Evolutionary conservation across 2,888 invertebrate species (phyloP), one percentile per base, ranked within the genome.

Genomic region (Heteromyza rotundicornis): DNA sequence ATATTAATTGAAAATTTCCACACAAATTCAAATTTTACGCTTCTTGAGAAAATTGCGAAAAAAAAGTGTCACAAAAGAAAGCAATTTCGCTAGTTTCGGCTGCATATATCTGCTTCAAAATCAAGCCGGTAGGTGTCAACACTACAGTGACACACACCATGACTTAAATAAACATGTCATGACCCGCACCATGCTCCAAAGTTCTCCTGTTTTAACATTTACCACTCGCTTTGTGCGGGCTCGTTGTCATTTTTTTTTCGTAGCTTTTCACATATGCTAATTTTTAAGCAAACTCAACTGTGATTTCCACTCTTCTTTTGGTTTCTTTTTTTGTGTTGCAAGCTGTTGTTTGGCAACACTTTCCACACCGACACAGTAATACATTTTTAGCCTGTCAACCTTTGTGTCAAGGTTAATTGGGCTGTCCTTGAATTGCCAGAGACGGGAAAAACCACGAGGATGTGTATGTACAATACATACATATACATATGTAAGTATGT

Each of bases 1-100:
- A 74, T 74, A 75, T 74, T 74, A 74, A 74, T 74, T 74, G 74
- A 74, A 74, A 75, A 74, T 74, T 73, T 74, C 8, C 40, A n/a
- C 40, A 40, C 40, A 40, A 40, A 40, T n/a, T n/a, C n/a, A n/a
- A n/a, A n/a, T n/a, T n/a, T n/a, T n/a, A n/a, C n/a, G n/a, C n/a
- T n/a, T n/a, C n/a, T n/a, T n/a, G n/a, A n/a, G n/a, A n/a, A n/a
- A n/a, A n/a, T n/a, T n/a, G n/a, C n/a, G n/a, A n/a, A n/a, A n/a
- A n/a, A n/a, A n/a, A n/a, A n/a, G n/a, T n/a, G n/a, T n/a, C n/a
- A n/a, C n/a, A n/a, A n/a, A n/a, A n/a, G n/a, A n/a, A n/a, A n/a
- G n/a, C n/a, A n/a, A n/a, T n/a, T n/a, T n/a, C n/a, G n/a, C n/a
- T n/a, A n/a, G n/a, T n/a, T n/a, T n/a, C n/a, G n/a, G n/a, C n/a